Conservation (phyloP, 2,113 vertebrate genomes). For the Cheirogaleus medius region DNA sequence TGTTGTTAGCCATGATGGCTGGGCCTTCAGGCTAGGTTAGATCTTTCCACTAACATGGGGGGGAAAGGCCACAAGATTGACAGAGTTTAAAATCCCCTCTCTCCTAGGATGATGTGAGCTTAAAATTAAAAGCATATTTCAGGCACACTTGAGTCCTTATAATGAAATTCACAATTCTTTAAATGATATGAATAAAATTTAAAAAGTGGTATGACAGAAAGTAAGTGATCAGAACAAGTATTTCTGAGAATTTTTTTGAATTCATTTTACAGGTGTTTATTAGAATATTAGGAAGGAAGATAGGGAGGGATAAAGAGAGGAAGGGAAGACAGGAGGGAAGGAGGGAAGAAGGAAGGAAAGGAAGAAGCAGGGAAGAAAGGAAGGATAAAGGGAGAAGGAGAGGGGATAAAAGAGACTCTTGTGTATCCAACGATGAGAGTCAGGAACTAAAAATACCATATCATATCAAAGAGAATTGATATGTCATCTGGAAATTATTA, state of each 20-base stretch:
- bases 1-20: too few species aligned
- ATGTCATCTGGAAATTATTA: not conserved
- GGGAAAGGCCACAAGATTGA: not conserved
- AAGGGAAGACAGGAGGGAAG: not conserved
- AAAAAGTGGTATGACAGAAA: not conserved
- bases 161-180: not conserved
- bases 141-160: not conserved
- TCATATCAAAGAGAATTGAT: not conserved
- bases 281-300: not conserved
- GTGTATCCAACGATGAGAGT: not conserved
- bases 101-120: not conserved
- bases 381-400: not conserved
- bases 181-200: constrained; percentile 31
- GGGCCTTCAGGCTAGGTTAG: too few species aligned
- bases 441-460: not conserved
- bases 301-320: not conserved
- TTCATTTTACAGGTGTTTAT: not conserved
- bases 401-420: not conserved
- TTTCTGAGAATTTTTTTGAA: not conserved
- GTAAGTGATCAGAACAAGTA: not conserved
- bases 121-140: not conserved
- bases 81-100: not conserved
- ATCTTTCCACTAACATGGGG: not conserved
- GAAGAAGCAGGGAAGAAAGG: not conserved
- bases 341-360: not conserved